A percentile compares a stretch with the other conserved stretches of the same genome.
Evolutionary conservation across 2,797 vertebrate genomes (phyloP).

Genomic region (Pseudomugil gertrudae): DNA sequence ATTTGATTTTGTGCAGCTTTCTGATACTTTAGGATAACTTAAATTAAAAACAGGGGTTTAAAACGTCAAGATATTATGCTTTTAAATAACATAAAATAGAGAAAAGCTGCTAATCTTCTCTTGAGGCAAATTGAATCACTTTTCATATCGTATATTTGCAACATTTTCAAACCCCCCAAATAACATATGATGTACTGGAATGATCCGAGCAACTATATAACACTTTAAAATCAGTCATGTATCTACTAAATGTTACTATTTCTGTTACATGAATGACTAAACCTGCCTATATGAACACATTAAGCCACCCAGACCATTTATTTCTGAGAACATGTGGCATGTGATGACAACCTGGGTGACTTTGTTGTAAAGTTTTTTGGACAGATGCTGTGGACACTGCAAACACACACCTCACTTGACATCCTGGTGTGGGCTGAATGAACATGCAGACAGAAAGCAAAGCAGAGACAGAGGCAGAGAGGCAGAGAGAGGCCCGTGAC

Average conservation of each 20-base stretch:
- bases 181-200: not conserved
- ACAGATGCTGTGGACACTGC: slow-evolving; percentile 44
- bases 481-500: slow-evolving; percentile 73
- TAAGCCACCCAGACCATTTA: slow-evolving; percentile 3
- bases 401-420: slow-evolving; percentile 60
- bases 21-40: not conserved
- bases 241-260: not conserved
- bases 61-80: not conserved
- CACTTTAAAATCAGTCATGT: not conserved
- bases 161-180: not conserved
- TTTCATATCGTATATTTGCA: not conserved
- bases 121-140: not conserved
- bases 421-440: slow-evolving; percentile 59
- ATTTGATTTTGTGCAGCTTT: not conserved
- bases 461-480: slow-evolving; percentile 58
- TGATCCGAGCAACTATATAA: not conserved
- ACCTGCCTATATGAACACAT: not conserved
- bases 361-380: slow-evolving; percentile 37
- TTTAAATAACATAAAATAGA: not conserved
- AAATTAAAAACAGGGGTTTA: not conserved
- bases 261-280: not conserved
- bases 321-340: slow-evolving; percentile 10
- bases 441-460: slow-evolving; percentile 75
- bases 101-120: not conserved
- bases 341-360: slow-evolving; percentile 31